These are phyloP conservation scores for Oeneis ivallda DNA, from an alignment of 2,888 invertebrate genomes.

Conservation along the genomic window DNA sequence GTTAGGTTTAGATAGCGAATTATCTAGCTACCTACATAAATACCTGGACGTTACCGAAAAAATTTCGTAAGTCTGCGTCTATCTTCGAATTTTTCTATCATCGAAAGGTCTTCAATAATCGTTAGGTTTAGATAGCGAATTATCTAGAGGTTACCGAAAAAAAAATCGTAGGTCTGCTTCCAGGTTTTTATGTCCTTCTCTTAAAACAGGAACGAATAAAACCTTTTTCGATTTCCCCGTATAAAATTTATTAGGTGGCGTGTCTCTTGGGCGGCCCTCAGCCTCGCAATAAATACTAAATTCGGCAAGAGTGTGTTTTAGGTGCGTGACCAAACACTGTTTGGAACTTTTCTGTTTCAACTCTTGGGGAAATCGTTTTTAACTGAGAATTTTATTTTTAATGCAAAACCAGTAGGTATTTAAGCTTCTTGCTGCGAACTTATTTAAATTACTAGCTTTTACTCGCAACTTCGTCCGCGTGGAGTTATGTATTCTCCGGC, in stretches of 20 bases:
- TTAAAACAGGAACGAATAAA: constrained; percentile 45
- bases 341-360: background rate
- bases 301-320: constrained; percentile 28
- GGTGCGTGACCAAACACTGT: constrained; percentile 24
- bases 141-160: constrained; percentile 5
- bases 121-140: constrained; percentile 3
- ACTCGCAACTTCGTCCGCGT: too few species aligned
- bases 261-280: constrained; percentile 23
- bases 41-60: background rate
- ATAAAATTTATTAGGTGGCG: constrained; percentile 52
- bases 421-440: too few species aligned
- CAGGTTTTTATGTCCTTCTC: constrained; percentile 6
- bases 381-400: background rate
- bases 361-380: background rate
- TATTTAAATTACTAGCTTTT: too few species aligned
- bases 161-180: background rate
- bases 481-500: too few species aligned
- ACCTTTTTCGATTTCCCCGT: constrained; percentile 47
- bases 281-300: constrained; percentile 32
- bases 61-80: constrained; percentile 1
- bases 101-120: background rate
- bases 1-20: background rate
- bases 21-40: too few species aligned
- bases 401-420: too few species aligned
- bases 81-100: background rate